A percentile compares a stretch with the other conserved stretches of the same genome.
phyloP scores from a whole-genome alignment of 2,113 vertebrate genomes.

The Eurypyga helias region DNA sequence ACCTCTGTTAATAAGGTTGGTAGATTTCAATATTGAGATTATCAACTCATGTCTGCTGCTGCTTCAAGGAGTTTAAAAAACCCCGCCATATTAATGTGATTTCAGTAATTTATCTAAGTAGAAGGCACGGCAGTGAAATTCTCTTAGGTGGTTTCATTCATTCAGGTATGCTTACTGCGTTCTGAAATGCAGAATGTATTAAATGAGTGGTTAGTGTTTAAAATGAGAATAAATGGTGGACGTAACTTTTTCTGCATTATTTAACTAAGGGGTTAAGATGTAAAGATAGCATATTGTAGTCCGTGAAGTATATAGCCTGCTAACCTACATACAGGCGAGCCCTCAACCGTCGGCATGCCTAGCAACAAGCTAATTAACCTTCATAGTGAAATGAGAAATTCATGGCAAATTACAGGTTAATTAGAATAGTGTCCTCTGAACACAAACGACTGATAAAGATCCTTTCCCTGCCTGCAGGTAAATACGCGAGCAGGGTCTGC shows the following conservation, averaged over 20 bases:
- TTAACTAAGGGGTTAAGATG: slow-evolving; percentile 15
- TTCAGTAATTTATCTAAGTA: background rate
- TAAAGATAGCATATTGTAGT: background rate
- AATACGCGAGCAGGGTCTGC: slow-evolving; percentile 90
- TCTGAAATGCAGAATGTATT: background rate
- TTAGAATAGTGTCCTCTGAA: slow-evolving; percentile 78
- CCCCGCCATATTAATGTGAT: background rate
- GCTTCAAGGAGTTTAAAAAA: background rate
- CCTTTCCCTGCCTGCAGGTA: slow-evolving; percentile 84
- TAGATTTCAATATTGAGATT: background rate
- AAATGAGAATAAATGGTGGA: background rate
- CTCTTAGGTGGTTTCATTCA: background rate
- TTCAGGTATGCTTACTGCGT: background rate
- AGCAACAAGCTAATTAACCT: slow-evolving; percentile 83
- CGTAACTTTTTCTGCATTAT: background rate
- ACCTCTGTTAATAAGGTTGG: slow-evolving; percentile 42
- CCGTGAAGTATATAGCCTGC: background rate
- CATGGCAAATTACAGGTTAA: slow-evolving; percentile 84
- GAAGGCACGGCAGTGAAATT: background rate
- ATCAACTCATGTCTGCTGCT: background rate
- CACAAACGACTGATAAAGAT: slow-evolving; percentile 61
- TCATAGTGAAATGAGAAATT: slow-evolving; percentile 70
- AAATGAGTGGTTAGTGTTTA: background rate
- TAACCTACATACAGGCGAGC: slow-evolving; percentile 75
- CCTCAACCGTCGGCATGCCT: slow-evolving; percentile 42